A percentile compares a stretch with the other conserved stretches of the same genome.
Conservation (phyloP, 2,888 invertebrate genomes). For the Orthosia cruda region DNA sequence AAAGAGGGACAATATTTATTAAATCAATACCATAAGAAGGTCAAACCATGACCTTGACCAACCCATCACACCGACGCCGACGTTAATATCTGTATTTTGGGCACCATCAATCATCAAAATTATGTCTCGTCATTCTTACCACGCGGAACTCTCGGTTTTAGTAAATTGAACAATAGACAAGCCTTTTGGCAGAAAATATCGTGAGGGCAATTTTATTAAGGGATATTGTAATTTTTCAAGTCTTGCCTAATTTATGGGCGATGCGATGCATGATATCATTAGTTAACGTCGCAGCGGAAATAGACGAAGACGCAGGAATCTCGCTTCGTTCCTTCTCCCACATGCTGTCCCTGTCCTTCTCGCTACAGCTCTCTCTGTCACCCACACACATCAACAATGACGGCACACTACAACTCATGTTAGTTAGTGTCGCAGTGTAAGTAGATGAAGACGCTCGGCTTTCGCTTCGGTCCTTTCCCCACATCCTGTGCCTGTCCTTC, state of each 20-base stretch:
- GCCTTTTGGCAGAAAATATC: background rate
- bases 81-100: slow-evolving; percentile 13
- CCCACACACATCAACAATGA: background rate
- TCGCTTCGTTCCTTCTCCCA: slow-evolving; percentile 88
- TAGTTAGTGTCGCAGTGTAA: slow-evolving; percentile 92
- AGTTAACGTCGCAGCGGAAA: slow-evolving; percentile 92
- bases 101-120: background rate
- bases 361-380: slow-evolving; percentile 80
- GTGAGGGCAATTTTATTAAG: background rate
- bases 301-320: slow-evolving; percentile 88
- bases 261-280: slow-evolving; percentile 73
- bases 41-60: slow-evolving; percentile 1
- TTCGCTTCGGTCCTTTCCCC: too few relatives aligned
- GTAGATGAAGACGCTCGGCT: slow-evolving; percentile 89
- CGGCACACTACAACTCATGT: slow-evolving; percentile 89
- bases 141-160: background rate
- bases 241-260: too few relatives aligned
- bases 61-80: background rate
- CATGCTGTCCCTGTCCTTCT: slow-evolving; percentile 87
- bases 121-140: slow-evolving; percentile 5
- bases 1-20: background rate
- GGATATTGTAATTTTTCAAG: background rate
- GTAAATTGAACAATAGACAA: background rate
- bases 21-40: background rate
- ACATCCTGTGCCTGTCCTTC: too few relatives aligned